These are phyloP conservation scores for Netelia melanura DNA, from an alignment of 2,888 invertebrate species.

Conservation along the genomic window DNA sequence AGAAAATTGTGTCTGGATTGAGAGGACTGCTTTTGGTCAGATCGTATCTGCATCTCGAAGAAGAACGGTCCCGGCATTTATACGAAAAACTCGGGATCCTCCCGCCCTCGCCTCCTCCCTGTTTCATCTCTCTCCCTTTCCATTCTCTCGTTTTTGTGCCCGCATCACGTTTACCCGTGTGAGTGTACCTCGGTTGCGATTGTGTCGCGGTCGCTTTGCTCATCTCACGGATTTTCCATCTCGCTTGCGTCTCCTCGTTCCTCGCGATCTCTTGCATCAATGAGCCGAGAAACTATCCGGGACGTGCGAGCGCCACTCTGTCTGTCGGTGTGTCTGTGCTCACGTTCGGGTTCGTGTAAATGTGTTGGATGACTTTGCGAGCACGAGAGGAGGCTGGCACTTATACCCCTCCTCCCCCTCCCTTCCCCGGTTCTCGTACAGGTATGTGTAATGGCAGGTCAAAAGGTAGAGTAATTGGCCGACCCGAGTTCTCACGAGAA, in stretches of 20 bases:
- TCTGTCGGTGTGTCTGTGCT: slow-evolving; percentile 19
- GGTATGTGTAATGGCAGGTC: slow-evolving; percentile 35
- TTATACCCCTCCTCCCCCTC: slow-evolving; percentile 20
- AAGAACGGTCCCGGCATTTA: slow-evolving; percentile 80
- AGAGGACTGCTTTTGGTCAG: slow-evolving; percentile 77
- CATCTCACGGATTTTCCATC: slow-evolving; percentile 52
- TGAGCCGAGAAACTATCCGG: slow-evolving; percentile 55
- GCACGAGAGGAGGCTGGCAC: slow-evolving; percentile 22
- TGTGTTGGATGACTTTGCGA: slow-evolving; percentile 1
- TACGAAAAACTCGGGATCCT: slow-evolving; percentile 78
- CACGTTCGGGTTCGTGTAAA: background rate
- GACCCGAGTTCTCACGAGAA: background rate
- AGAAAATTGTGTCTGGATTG: slow-evolving; percentile 23
- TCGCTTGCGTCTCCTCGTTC: slow-evolving; percentile 29
- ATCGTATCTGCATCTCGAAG: slow-evolving; percentile 80
- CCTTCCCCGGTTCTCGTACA: background rate
- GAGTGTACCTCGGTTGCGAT: slow-evolving; percentile 45
- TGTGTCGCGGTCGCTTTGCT: slow-evolving; percentile 64
- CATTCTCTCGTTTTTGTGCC: slow-evolving; percentile 75
- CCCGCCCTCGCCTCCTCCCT: slow-evolving; percentile 52
- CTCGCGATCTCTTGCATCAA: slow-evolving; percentile 38
- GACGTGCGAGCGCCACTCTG: too few relatives aligned
- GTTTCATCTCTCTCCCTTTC: slow-evolving; percentile 79
- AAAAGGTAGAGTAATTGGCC: slow-evolving; percentile 57
- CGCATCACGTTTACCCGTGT: slow-evolving; percentile 66